A percentile compares a stretch with the other conserved stretches of the same genome.
phyloP scores from a whole-genome alignment of 1,140 invertebrate genomes.

The Euura saliciscinereae region DNA sequence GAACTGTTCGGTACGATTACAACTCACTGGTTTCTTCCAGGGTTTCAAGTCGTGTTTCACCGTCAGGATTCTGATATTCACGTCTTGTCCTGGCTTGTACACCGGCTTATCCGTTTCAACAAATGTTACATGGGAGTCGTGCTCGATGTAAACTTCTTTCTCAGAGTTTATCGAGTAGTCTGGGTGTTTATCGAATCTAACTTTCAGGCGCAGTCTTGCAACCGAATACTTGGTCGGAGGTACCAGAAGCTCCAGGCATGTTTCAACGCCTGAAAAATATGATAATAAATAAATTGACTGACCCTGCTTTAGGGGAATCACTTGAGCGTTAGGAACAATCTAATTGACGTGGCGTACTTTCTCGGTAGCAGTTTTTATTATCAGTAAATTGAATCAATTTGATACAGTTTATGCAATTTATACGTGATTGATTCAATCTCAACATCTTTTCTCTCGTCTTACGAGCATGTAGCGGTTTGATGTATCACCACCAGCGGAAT shows the following conservation, averaged over 20 bases:
- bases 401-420: slow-evolving; percentile 4
- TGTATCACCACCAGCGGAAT: too few relatives aligned
- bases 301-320: background rate
- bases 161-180: slow-evolving; percentile 59
- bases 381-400: background rate
- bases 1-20: background rate
- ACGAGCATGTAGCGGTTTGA: too few relatives aligned
- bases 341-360: background rate
- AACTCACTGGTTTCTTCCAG: slow-evolving; percentile 54
- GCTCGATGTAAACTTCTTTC: slow-evolving; percentile 52
- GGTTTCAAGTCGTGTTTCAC: slow-evolving; percentile 61
- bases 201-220: slow-evolving; percentile 58
- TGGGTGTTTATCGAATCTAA: slow-evolving; percentile 60
- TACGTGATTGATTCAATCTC: background rate
- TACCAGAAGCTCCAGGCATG: slow-evolving; percentile 52
- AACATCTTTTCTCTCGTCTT: too few relatives aligned
- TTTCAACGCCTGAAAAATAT: slow-evolving; percentile 42
- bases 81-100: slow-evolving; percentile 69
- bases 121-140: slow-evolving; percentile 59
- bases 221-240: slow-evolving; percentile 44
- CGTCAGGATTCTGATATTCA: slow-evolving; percentile 62
- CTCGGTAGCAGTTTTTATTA: background rate
- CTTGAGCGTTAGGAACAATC: background rate
- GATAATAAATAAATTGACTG: slow-evolving; percentile 6
- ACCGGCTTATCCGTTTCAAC: slow-evolving; percentile 65